Evolutionary conservation across 2,888 invertebrate species (phyloP), one percentile per base, ranked within the genome.

Genomic region (Diadegma fenestrale): DNA sequence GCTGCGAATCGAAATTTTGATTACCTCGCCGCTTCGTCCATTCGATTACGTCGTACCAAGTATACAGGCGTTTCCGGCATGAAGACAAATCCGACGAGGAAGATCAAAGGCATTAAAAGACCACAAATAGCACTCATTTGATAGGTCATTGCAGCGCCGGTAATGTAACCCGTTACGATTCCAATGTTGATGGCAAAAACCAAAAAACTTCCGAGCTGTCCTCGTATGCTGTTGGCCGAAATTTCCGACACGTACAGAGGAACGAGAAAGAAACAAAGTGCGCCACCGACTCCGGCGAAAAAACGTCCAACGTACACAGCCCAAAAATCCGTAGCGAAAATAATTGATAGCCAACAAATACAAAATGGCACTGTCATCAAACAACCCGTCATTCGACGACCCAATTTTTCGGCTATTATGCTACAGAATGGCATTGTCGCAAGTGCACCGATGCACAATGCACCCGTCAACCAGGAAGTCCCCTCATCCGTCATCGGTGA

Each of bases 171-270:
- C 26, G 93, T 58, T 1, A 95, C 88, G 37, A 94, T 91, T 1
- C 95, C 95, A 1, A 92, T 84, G 79, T 95, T 95, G 41, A 95
- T 92, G 72, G 93, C 92, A 30, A 95, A 91, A 85, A 95, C 94
- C 68, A 95, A 90, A 6, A 95, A 92, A 7, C 95, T 94, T 4
- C 95, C 95, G 1, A 96, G 91, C 54, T 94, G 92, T 0, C 96
- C 96, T 8, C 96, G 92, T 43, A 95, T 89, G 80, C 92, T 90
- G 88, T 94, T 94, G 41, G 96, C 95, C 0, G 96, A 95, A 0
- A 96, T 95, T 92, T 97, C 97, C 0, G 95, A 95, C 33, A 95
- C 95, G 90, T 95, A 96, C n/a, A 96, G 94, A 0, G 97, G 96
- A 0, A 95, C 94, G 48, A 95, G 94, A 10, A 95, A 95, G 6